These are phyloP conservation scores for Lacerta agilis DNA, from an alignment of 2,797 vertebrate genomes.

Conservation along the genomic window DNA sequence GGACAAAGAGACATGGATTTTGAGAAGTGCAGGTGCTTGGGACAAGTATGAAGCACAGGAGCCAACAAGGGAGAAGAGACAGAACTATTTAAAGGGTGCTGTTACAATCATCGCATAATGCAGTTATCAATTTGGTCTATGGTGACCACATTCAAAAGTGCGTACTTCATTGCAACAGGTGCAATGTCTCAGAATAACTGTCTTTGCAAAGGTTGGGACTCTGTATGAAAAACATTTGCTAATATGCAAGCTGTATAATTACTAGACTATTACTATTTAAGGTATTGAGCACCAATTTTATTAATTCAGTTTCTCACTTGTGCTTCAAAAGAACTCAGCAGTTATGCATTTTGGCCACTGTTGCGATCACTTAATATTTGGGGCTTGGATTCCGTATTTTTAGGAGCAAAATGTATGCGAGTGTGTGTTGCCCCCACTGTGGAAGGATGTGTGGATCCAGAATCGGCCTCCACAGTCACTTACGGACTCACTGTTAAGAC, in stretches of 20 bases:
- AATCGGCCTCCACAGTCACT: no score
- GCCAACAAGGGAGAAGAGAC: no score
- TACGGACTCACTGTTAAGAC: no score
- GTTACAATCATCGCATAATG: neutral
- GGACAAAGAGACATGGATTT: no score
- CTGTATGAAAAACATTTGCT: neutral
- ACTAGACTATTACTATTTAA: neutral
- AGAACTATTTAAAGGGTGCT: no score
- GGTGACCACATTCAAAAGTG: neutral
- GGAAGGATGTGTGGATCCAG: no score
- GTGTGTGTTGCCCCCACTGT: no score
- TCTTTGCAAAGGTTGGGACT: neutral
- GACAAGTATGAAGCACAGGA: no score
- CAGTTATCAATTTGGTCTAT: neutral
- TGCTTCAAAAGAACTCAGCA: neutral
- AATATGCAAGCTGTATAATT: neutral
- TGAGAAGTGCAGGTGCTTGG: no score
- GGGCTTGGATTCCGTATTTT: neutral
- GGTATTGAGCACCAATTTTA: neutral
- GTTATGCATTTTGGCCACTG: neutral
- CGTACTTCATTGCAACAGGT: rapidly evolving
- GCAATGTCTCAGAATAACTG: neutral
- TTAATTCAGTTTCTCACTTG: neutral
- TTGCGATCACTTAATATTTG: neutral
- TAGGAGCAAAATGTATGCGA: neutral